These are phyloP conservation scores for Phylloscopus collybita DNA, from an alignment of 2,797 vertebrate genomes.

Conservation along the genomic window DNA sequence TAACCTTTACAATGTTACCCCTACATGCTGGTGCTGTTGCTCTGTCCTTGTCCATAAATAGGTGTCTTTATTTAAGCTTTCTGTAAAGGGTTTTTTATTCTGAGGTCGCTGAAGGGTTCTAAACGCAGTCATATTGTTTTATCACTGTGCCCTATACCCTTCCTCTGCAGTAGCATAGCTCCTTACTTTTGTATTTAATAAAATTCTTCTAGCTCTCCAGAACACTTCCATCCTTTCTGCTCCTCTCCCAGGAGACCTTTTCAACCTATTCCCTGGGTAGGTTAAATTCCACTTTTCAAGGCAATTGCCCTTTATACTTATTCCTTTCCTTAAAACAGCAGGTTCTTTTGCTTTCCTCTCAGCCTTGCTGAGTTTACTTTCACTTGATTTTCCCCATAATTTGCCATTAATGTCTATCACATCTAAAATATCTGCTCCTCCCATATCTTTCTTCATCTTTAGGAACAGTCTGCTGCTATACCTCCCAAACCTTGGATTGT, in stretches of 20 bases:
- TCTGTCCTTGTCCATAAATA: background rate
- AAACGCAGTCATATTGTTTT: background rate
- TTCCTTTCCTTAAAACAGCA: background rate
- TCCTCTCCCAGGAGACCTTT: background rate
- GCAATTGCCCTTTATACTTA: background rate
- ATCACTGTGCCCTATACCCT: background rate
- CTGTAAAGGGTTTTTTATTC: background rate
- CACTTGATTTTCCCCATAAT: background rate
- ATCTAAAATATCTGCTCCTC: background rate
- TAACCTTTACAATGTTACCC: background rate
- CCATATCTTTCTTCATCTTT: background rate
- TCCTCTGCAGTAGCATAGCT: background rate
- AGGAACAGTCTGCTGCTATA: background rate
- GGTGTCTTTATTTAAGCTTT: slow-evolving; percentile 26
- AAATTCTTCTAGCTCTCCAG: background rate
- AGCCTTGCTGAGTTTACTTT: background rate
- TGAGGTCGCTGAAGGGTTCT: background rate
- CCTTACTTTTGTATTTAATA: background rate
- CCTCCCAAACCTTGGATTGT: background rate
- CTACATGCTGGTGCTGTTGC: background rate
- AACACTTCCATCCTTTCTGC: background rate
- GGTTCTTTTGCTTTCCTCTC: background rate
- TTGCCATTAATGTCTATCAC: background rate
- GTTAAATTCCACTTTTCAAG: background rate
- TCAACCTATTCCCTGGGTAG: background rate